Conservation (phyloP, 2,113 vertebrate species). For the Dendrocopos noguchii region DNA sequence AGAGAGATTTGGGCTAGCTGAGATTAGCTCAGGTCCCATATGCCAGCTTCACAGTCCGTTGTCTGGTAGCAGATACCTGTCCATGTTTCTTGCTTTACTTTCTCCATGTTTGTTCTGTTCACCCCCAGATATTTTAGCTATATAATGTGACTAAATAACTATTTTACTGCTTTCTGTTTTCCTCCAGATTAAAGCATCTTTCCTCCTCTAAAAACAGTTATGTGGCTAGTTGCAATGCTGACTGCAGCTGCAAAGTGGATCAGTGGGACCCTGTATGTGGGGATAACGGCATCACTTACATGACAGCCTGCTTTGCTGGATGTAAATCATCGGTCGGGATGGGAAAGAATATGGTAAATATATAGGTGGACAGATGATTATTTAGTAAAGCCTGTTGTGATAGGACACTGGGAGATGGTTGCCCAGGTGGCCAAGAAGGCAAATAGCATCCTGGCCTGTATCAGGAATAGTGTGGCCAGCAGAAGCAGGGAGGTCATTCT, state of each 20-base stretch:
- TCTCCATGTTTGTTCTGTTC: background rate
- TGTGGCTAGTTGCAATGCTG: slow-evolving; percentile 79
- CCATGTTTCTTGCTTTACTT: background rate
- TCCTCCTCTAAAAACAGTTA: slow-evolving; percentile 54
- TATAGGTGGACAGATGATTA: background rate
- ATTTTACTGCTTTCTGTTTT: background rate
- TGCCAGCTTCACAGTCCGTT: background rate
- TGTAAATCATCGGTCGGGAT: slow-evolving; percentile 79
- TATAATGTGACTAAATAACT: background rate
- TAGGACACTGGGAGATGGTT: background rate
- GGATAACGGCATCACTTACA: slow-evolving; percentile 83
- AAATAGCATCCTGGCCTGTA: too few relatives aligned
- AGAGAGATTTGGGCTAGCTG: background rate
- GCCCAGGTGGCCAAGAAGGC: background rate
- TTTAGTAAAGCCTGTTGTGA: background rate
- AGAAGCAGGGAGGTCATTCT: too few relatives aligned
- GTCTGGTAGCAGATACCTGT: background rate
- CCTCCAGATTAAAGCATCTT: slow-evolving; percentile 17
- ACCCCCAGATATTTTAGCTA: background rate
- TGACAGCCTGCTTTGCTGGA: slow-evolving; percentile 85
- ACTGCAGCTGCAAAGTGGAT: slow-evolving; percentile 79
- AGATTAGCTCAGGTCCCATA: background rate
- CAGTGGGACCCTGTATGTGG: slow-evolving; percentile 91
- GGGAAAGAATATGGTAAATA: slow-evolving; percentile 81
- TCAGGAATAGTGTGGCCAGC: too few relatives aligned